Conservation (phyloP, 2,888 invertebrate species). For the Pelosia muscerda region DNA sequence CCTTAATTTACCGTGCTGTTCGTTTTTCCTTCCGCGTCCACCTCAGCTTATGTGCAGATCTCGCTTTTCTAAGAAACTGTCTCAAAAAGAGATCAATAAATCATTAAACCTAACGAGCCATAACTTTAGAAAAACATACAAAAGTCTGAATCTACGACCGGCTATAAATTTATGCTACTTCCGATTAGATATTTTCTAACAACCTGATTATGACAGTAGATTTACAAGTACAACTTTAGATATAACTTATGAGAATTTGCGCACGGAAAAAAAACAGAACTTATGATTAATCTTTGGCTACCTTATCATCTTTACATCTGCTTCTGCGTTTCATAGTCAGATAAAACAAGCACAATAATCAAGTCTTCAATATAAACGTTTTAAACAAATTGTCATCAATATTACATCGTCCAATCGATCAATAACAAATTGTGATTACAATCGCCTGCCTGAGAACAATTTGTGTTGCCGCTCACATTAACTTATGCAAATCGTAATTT, state of each 20-base stretch:
- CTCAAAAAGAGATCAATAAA: neutral
- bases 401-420: conserved; percentile 53
- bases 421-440: conserved; percentile 50
- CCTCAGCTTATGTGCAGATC: neutral
- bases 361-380: conserved; percentile 31
- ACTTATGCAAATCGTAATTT: conserved; percentile 54
- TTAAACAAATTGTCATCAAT: conserved; percentile 40
- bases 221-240: neutral
- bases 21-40: neutral
- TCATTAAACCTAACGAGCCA: neutral
- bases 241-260: too few species aligned
- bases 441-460: conserved; percentile 47
- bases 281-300: neutral
- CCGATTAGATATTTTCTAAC: neutral
- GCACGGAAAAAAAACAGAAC: too few species aligned
- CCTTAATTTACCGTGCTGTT: neutral
- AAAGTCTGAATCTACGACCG: neutral
- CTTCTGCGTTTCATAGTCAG: neutral
- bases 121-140: neutral
- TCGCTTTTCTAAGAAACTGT: neutral
- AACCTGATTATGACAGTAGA: neutral
- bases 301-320: neutral
- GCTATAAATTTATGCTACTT: neutral
- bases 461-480: conserved; percentile 50
- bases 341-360: conserved; percentile 15